Evolutionary conservation across 2,888 invertebrate genomes (phyloP), one percentile per base, ranked within the genome.

Genomic region (Drosophila paucipuncta): DNA sequence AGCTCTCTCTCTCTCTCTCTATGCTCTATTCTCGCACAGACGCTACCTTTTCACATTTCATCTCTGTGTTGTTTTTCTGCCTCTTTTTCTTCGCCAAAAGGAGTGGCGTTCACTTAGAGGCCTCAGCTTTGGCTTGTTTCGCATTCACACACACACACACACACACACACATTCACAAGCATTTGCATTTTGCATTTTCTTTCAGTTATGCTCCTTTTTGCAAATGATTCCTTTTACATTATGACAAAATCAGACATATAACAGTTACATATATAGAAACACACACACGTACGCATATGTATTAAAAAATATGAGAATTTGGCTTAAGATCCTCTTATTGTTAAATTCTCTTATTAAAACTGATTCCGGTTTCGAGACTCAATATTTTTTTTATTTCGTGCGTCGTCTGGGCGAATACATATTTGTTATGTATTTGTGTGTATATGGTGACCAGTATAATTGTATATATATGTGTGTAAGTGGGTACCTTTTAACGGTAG

Each of bases 41-140:
- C 64, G 77, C 64, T 69, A 73, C 73, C 73, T 81, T 83, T 80
- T 76, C 66, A 72, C 79, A 72, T 73, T 73, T 52, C 79, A 76
- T 73, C 74, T 72, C 73, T 69, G 28, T 66, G 22, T 43, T 43
- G 25, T 25, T 47, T 47, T 22, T 47, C 16, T 47, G 25, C 16
- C 4, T 47, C 47, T 47, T 68, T 61, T 72, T 78, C 78, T 84
- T 78, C 79, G 75, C 85, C 85, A 87, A 83, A 85, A 85, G 85
- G 85, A 85, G 85, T 88, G 85, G 83, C 85, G 87, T 80, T 68
- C 72, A 66, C 55, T 59, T 74, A 62, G 33, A 61, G 64, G 28
- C 47, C 63, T 68, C 50, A 47, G 68, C 35, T 35, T 35, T 35
- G 18, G 57, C 61, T 68, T 61, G 65, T 58, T 78, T 78, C 64